Conservation (phyloP, 2,113 vertebrate genomes). For the Sclerurus mexicanus region DNA sequence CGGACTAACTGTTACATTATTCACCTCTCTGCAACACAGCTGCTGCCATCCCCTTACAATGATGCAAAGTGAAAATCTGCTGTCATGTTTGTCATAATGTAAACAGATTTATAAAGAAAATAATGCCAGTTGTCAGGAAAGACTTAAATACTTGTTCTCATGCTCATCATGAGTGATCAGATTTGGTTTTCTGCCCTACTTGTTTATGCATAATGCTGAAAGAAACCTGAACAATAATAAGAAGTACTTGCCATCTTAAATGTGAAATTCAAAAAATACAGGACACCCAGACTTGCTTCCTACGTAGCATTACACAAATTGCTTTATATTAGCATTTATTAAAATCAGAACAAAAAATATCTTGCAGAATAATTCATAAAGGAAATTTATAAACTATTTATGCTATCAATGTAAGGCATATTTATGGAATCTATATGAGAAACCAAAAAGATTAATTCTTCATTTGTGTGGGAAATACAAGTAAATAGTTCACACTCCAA, state of each 20-base stretch:
- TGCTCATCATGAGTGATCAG: neutral
- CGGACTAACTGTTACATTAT: neutral
- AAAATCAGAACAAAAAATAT: neutral
- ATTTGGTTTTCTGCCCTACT: neutral
- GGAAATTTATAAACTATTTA: neutral
- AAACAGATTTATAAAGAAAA: conserved; percentile 39
- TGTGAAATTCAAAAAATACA: neutral
- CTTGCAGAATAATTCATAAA: neutral
- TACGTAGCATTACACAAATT: neutral
- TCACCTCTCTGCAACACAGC: neutral
- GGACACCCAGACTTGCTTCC: neutral
- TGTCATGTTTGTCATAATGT: neutral
- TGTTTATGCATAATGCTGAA: neutral
- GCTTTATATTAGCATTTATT: neutral
- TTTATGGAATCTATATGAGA: neutral
- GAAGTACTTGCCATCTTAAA: neutral
- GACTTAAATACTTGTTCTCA: neutral
- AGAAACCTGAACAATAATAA: neutral
- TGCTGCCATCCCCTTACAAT: neutral
- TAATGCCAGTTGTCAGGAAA: neutral
- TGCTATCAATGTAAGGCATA: neutral
- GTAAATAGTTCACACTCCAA: neutral
- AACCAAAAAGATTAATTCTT: neutral
- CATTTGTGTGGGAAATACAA: neutral
- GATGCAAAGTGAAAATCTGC: conserved; percentile 36